phyloP scores from a whole-genome alignment of 2,888 invertebrate genomes.

The Omphaloscelis lunosa region DNA sequence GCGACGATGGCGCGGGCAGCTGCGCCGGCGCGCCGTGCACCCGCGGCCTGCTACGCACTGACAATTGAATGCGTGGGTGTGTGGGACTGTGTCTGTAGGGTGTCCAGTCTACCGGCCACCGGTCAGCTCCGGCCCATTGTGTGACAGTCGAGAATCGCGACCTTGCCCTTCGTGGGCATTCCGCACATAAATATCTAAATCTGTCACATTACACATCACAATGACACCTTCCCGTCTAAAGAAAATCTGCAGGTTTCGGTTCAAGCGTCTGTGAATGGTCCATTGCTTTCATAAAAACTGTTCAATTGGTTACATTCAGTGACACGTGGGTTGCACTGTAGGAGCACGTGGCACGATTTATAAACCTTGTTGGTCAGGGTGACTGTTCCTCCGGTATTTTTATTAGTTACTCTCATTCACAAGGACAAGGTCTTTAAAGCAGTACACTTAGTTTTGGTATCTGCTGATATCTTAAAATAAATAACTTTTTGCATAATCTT shows the following conservation, averaged over 20 bases:
- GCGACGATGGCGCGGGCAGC: slow-evolving; percentile 63
- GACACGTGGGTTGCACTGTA: slow-evolving; percentile 7
- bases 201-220: slow-evolving; percentile 22
- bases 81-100: not conserved
- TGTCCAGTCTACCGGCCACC: slow-evolving; percentile 4
- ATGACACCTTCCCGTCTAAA: slow-evolving; percentile 6
- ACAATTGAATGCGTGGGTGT: slow-evolving; percentile 37
- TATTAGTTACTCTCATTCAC: not conserved
- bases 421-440: not conserved
- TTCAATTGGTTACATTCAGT: slow-evolving; percentile 1
- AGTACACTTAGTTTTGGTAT: not conserved
- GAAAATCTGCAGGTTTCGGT: slow-evolving; percentile 3
- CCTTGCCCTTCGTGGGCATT: slow-evolving; percentile 16
- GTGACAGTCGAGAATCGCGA: slow-evolving; percentile 4
- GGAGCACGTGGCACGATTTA: not conserved
- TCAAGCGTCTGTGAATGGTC: slow-evolving; percentile 3
- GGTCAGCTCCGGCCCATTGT: slow-evolving; percentile 22
- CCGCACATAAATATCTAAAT: slow-evolving; percentile 13
- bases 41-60: slow-evolving; percentile 2
- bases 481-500: not conserved
- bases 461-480: not conserved
- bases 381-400: not conserved
- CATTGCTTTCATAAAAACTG: slow-evolving; percentile 7
- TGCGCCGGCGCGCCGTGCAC: slow-evolving; percentile 46
- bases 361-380: not conserved